These are phyloP conservation scores for Dasyurus viverrinus DNA, from an alignment of 2,113 vertebrate genomes.

Conservation along the genomic window DNA sequence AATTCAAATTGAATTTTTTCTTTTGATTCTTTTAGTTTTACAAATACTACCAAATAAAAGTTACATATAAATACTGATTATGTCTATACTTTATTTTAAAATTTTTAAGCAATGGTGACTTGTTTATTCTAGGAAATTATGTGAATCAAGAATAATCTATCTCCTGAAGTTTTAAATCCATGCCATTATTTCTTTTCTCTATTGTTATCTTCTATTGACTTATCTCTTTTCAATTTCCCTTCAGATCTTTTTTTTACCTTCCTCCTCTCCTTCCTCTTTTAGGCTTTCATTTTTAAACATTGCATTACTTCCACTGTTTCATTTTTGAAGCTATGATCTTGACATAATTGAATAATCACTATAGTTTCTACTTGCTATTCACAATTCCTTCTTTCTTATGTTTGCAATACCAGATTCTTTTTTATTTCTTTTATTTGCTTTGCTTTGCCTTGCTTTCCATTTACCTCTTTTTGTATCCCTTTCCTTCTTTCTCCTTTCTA, in stretches of 20 bases:
- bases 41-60: neutral
- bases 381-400: neutral
- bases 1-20: too few relatives aligned
- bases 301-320: neutral
- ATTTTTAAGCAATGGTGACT: neutral
- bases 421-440: too few relatives aligned
- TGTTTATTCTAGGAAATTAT: neutral
- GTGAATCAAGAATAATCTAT: neutral
- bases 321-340: neutral
- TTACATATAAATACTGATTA: neutral
- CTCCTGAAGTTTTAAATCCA: neutral
- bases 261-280: neutral
- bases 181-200: neutral
- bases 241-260: neutral
- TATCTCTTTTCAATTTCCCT: neutral
- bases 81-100: neutral
- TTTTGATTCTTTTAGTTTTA: neutral
- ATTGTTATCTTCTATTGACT: neutral
- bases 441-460: too few relatives aligned
- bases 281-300: neutral
- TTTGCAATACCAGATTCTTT: neutral
- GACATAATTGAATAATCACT: neutral
- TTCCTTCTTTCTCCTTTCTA: neutral
- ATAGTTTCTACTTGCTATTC: neutral
- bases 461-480: too few relatives aligned